Base-by-base conservation (phyloP, 2,888 invertebrate species). In the Teleiodes luculella region DNA sequence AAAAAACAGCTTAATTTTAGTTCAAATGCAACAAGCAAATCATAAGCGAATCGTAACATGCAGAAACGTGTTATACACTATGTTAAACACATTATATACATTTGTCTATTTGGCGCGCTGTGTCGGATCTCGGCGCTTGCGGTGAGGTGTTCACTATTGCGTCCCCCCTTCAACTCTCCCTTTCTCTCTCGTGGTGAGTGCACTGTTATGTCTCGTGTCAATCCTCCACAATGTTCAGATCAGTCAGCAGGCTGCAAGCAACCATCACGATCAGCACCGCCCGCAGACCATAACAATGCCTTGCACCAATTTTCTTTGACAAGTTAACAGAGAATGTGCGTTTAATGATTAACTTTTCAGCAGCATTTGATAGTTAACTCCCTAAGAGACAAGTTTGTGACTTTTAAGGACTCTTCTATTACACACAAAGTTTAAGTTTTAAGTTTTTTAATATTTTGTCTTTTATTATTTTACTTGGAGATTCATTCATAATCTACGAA, bases 181-280 rank as follows among this genome's bases (percentile, higher is more conserved):
- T n/a, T n/a, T n/a, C 30, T 20, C 20, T 24, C 43, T n/a, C 28
- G 28, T n/a, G n/a, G 43, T 5, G 3, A 24, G 41, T 41, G 41
- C 47, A 47, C 30, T 16, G 31, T 47, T 10, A 47, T 33, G 33
- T 33, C 13, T 10, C 39, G 39, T 46, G 66, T 82, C 85, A 89
- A 78, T 88, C 88, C 78, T 90, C 90, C 71, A 86, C 88, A 76
- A 90, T 90, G 74, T 71, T 74, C 66, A 90, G 88, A 74, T 88
- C 86, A 70, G 86, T 88, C 86, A 89, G 86, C 68, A 89, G 86
- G 83, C 89, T 90, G 90, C 78, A 89, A 87, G 78, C 74, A 86
- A 85, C 72, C 76, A 41, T 66, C 56, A 65, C 58, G 63, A 74
- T 81, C 74, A 80, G 69, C 70, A 65, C 59, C 58, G 53, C 52